These are phyloP conservation scores for Drosophila trichaetosa DNA, from an alignment of 2,888 invertebrate species.

Conservation along the genomic window DNA sequence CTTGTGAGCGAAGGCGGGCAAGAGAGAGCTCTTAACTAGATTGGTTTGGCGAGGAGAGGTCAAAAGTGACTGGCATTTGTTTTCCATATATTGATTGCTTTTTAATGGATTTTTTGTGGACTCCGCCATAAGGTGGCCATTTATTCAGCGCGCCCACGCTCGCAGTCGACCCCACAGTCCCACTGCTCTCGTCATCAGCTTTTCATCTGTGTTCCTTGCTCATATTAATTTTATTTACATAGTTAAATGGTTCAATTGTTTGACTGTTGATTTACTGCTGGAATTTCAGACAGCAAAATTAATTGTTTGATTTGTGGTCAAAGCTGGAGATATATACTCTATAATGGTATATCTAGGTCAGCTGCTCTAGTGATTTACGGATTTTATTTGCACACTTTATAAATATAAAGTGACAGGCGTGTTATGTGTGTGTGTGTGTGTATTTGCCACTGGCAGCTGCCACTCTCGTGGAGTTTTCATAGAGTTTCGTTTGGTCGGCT, in stretches of 20 bases:
- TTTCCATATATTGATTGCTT: conserved; percentile 80
- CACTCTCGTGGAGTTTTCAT: conserved; percentile 53
- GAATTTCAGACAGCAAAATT: conserved; percentile 77
- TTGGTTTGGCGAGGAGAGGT: conserved; percentile 38
- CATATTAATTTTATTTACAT: conserved; percentile 76
- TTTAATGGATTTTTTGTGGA: conserved; percentile 76
- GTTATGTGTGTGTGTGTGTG: conserved; percentile 6
- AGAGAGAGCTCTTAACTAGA: conserved; percentile 62
- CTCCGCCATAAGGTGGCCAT: conserved; percentile 61
- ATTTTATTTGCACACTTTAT: conserved; percentile 78
- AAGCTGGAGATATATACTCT: conserved; percentile 3
- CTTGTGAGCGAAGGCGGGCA: not conserved
- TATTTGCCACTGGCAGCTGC: conserved; percentile 57
- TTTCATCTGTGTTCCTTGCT: conserved; percentile 24
- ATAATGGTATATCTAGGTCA: conserved; percentile 48
- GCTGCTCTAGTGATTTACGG: conserved; percentile 63
- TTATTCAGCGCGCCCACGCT: conserved; percentile 13
- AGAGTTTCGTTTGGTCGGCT: not conserved
- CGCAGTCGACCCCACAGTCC: not conserved
- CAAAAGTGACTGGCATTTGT: conserved; percentile 73
- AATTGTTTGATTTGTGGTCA: conserved; percentile 75
- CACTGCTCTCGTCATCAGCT: conserved; percentile 6
- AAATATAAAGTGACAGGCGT: conserved; percentile 70
- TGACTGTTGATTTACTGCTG: conserved; percentile 78
- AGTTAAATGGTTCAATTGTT: conserved; percentile 81